Evolutionary conservation across 2,113 vertebrate genomes (phyloP).

Genomic region (Istiophorus platypterus): DNA sequence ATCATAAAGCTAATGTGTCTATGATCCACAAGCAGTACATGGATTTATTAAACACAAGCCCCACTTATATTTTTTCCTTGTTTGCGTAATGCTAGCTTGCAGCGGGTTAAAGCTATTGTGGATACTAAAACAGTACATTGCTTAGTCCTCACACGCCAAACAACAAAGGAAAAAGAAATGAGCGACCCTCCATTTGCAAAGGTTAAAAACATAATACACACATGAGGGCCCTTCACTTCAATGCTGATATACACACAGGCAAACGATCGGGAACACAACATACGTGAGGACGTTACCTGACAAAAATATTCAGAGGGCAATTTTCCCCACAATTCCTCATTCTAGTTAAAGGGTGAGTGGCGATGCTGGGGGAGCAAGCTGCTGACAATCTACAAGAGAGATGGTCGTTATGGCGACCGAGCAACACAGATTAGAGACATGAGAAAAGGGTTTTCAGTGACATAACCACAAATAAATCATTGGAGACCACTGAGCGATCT

Average conservation of each 20-base stretch:
- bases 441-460: conserved; percentile 57
- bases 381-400: conserved; percentile 77
- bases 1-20: conserved; percentile 87
- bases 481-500: conserved; percentile 50
- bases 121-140: conserved; percentile 67
- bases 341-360: conserved; percentile 80
- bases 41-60: conserved; percentile 77
- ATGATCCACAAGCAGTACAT: conserved; percentile 77
- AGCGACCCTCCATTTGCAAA: conserved; percentile 59
- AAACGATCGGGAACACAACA: conserved; percentile 12
- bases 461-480: conserved; percentile 34
- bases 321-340: conserved; percentile 65
- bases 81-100: conserved; percentile 77
- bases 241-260: conserved; percentile 58
- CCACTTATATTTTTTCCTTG: conserved; percentile 68
- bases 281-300: conserved; percentile 75
- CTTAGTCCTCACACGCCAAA: conserved; percentile 65
- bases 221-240: conserved; percentile 56
- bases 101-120: conserved; percentile 80
- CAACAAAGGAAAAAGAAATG: conserved; percentile 34
- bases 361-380: conserved; percentile 73
- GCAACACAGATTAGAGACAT: conserved; percentile 64
- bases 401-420: conserved; percentile 49
- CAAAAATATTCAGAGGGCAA: conserved; percentile 58
- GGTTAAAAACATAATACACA: conserved; percentile 47